Base-by-base conservation (phyloP, 2,113 vertebrate species). In the Larimichthys crocea region DNA sequence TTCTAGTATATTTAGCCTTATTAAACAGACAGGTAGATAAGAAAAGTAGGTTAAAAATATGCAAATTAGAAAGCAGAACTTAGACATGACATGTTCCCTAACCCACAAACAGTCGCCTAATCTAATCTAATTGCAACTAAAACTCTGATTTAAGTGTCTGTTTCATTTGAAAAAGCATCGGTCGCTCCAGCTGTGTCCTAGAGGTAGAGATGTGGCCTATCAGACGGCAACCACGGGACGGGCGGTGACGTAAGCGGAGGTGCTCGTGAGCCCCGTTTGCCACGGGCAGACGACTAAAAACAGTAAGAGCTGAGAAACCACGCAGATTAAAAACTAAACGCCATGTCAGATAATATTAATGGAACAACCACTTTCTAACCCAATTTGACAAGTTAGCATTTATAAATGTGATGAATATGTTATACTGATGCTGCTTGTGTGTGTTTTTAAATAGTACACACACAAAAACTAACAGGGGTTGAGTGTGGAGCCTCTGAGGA, bases 161-260 rank as follows among this genome's bases (percentile, higher is more conserved):
- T 53, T 44, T 65, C 24, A 49, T 52, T 56, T 66, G n/a, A 61
- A 59, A 46, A 5, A 3, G 19, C 24, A 15, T 60, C 1, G 2
- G 20, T 70, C 17, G 26, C 26, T 66, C 9, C 56, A 35, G 35
- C 19, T 46, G 61, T 63, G 64, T 88, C 83, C 89, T 56, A 12
- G 76, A 89, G 83, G 79, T 46, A 77, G 61, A 74, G 52, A 40
- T 52, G 73, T 3, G 65, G 61, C 17, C 68, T 24, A 29, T 82
- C 86, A 85, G 82, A 88, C 76, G 55, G 17, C 10, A 73, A 83
- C 83, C 92, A 92, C 85, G 88, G 76, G 88, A 89, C 72, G 29
- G 69, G 3, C 24, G 1, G 57, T 72, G 85, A 87, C 84, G 82
- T 3, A 20, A 61, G 77, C 70, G 0, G 69, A 79, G 75, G 52